These are phyloP conservation scores for Agrypnia vestita DNA, from an alignment of 1,140 invertebrate genomes.

Conservation along the genomic window DNA sequence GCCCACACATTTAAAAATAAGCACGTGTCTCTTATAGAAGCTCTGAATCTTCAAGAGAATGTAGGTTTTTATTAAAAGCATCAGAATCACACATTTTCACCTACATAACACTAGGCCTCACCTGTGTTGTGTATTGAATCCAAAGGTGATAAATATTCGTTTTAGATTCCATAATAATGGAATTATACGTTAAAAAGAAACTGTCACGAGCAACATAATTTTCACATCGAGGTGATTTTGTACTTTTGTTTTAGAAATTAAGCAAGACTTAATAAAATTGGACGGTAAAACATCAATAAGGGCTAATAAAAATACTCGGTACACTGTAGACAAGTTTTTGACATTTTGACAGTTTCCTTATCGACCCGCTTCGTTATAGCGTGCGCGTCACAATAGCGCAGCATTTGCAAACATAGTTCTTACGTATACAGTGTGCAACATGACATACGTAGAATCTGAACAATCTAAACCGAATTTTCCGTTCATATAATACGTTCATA, in stretches of 20 bases:
- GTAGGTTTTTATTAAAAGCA: not conserved
- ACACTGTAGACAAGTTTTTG: conserved; percentile 44
- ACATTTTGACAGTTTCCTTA: conserved; percentile 48
- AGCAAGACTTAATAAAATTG: conserved; percentile 34
- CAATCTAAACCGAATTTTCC: not conserved
- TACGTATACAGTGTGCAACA: not conserved
- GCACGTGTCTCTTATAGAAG: not conserved
- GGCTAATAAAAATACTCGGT: conserved; percentile 44
- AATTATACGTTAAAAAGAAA: conserved; percentile 22
- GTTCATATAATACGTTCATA: not conserved
- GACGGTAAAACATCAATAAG: conserved; percentile 45
- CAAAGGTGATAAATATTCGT: conserved; percentile 73
- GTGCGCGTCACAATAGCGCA: not conserved
- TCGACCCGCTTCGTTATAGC: conserved; percentile 32
- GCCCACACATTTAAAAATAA: not conserved
- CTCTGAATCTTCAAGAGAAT: no score
- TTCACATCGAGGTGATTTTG: not conserved
- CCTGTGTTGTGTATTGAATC: conserved; percentile 74
- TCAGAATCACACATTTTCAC: not conserved
- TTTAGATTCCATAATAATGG: conserved; percentile 68
- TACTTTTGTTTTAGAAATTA: conserved; percentile 30
- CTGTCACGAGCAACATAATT: conserved; percentile 31
- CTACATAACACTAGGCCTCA: conserved; percentile 43
- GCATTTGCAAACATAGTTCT: not conserved
- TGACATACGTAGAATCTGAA: not conserved